Evolutionary conservation across 2,113 vertebrate genomes (phyloP), one percentile per base, ranked within the genome.

Genomic region (Burhinus oedicnemus): DNA sequence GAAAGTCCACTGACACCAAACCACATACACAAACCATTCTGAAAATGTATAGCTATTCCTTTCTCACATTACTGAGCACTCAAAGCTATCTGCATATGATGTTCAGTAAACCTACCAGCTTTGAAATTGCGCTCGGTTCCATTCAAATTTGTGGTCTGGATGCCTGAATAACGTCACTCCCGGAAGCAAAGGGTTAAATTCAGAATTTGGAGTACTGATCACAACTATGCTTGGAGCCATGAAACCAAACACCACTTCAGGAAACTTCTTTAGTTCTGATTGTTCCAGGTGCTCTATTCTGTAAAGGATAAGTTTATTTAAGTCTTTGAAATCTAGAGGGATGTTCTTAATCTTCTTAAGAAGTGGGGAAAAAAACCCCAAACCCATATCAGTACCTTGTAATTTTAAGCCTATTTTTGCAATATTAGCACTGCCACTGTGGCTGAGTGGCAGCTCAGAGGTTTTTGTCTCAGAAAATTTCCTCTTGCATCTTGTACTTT

Each of bases 61-160:
- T 79, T 82, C 78, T 57, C 36, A 77, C 38, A 23, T 36, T 51
- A 61, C 54, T 40, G 26, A 61, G 26, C 23, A 44, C 61, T 38
- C 76, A 84, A 71, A 95, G 5, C 42, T 72, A 29, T 8, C 49
- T 58, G 30, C 13, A 70, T 7, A 69, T 0, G 0, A 77, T 7
- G 16, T 18, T 74, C 51, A 71, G 52, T 36, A 40, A 66, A 77
- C 98, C 97, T 83, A 99, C 99, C 99, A 99, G 61, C 95, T 98
- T 97, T 98, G 98, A 97, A 99, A 99, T 30, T 99, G 98, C 11
- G 76, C 89, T 97, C 98, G 98, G 84, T 87, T 99, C 99, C 99
- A 99, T 96, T 99, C 99, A 92, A 99, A 99, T 95, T 99, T 99
- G 97, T 99, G 99, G 96, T 99, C 99, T 9, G 96, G 94, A 94